Percentiles rank a stretch among this genome's conserved stretches.
Evolutionary conservation across 2,797 vertebrate species (phyloP).

Genomic region (Tadarida brasiliensis): DNA sequence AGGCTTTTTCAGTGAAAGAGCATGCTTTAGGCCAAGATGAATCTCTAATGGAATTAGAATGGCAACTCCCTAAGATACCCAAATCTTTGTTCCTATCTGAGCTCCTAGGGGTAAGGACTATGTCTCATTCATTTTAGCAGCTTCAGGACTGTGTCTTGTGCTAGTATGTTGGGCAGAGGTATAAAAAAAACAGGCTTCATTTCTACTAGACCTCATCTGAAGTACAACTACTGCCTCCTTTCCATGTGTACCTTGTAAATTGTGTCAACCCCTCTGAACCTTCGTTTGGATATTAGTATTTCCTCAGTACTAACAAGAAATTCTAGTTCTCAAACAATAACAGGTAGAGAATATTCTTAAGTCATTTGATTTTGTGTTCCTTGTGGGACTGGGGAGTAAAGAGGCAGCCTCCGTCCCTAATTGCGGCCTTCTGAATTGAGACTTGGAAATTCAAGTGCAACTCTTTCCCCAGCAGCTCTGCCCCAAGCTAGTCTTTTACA

Average conservation of each 20-base stretch:
- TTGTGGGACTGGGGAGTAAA: conserved; percentile 19
- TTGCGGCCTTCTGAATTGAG: conserved; percentile 41
- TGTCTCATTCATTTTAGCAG: not conserved
- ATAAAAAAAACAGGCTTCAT: not conserved
- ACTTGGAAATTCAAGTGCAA: conserved; percentile 47
- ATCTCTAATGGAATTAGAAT: not conserved
- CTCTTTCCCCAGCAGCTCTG: conserved; percentile 52
- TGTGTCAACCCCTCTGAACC: not conserved
- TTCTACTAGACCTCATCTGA: not conserved
- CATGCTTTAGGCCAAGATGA: not conserved
- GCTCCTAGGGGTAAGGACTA: not conserved
- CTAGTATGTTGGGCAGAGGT: not conserved
- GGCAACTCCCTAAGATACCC: not conserved
- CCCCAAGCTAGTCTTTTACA: conserved; percentile 68
- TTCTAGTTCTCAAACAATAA: conserved; percentile 24
- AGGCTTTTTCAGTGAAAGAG: not conserved
- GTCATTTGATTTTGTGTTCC: conserved; percentile 36
- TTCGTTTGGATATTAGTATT: conserved; percentile 11
- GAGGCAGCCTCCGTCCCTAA: not conserved
- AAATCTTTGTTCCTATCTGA: conserved; percentile 36
- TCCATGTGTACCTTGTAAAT: not conserved
- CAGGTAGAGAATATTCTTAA: conserved; percentile 21
- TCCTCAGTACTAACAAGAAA: conserved; percentile 7
- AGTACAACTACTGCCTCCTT: not conserved
- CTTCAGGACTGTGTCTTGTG: not conserved